These are phyloP conservation scores for Noctua pronuba DNA, from an alignment of 2,888 invertebrate genomes.

Conservation along the genomic window DNA sequence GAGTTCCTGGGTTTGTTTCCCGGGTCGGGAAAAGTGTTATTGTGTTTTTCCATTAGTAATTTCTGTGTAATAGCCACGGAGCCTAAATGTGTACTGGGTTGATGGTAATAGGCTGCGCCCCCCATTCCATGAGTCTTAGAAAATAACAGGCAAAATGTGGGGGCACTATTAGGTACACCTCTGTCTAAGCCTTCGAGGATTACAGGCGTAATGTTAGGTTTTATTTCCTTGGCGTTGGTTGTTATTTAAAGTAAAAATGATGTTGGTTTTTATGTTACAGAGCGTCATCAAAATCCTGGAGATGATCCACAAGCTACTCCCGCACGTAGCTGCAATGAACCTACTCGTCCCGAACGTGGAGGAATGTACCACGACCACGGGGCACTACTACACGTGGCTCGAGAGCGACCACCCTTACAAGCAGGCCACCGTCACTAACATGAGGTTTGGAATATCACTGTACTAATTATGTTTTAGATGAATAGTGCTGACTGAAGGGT, in stretches of 20 bases:
- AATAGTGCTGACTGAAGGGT: background rate
- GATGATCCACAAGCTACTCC: conserved; percentile 96
- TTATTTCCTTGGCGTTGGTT: background rate
- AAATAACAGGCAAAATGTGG: background rate
- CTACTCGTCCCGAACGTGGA: conserved; percentile 87
- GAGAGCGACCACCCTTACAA: conserved; percentile 99
- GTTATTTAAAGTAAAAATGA: background rate
- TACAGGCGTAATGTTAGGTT: background rate
- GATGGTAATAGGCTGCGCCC: too few species aligned
- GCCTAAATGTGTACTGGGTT: background rate
- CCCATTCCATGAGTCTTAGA: too few species aligned
- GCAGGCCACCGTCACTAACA: conserved; percentile 95
- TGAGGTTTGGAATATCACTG: conserved; percentile 89
- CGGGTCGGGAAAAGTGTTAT: background rate
- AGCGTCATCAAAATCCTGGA: conserved; percentile 96
- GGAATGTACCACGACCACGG: conserved; percentile 91
- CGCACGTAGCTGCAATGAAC: conserved; percentile 96
- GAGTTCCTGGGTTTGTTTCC: background rate
- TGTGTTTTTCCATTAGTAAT: background rate
- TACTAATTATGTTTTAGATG: background rate
- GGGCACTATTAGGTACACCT: background rate
- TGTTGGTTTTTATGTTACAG: conserved; percentile 81
- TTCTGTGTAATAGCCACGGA: background rate
- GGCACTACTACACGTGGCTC: conserved; percentile 96
- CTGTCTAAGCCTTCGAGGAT: background rate